A percentile compares a stretch with the other conserved stretches of the same genome.
These are phyloP conservation scores for Synanthedon tipuliformis DNA, from an alignment of 2,888 invertebrate genomes.

Conservation along the genomic window DNA sequence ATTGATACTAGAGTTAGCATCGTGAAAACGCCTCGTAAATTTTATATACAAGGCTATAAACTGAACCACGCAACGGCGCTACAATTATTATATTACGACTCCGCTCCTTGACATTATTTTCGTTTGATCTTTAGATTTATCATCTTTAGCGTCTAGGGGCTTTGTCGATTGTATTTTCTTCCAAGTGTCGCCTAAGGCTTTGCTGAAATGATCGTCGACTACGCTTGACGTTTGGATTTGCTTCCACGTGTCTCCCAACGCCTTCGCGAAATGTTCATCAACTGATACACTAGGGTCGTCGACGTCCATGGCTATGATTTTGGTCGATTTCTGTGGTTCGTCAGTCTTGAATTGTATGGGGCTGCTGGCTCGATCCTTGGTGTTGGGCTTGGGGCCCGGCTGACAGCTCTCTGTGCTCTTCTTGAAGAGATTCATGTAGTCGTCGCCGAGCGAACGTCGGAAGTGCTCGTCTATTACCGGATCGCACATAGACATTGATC, in stretches of 20 bases:
- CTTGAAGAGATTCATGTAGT: constrained; percentile 78
- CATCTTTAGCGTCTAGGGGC: constrained; percentile 30
- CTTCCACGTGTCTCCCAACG: constrained; percentile 86
- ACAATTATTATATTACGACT: constrained; percentile 51
- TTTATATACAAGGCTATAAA: constrained; percentile 40
- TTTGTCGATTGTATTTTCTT: constrained; percentile 75
- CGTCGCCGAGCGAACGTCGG: constrained; percentile 87
- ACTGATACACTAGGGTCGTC: constrained; percentile 75
- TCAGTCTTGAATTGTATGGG: constrained; percentile 56
- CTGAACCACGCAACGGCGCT: constrained; percentile 30
- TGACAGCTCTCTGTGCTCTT: constrained; percentile 47
- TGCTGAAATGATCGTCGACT: constrained; percentile 93
- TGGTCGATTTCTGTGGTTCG: constrained; percentile 43
- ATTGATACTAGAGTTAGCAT: constrained; percentile 48
- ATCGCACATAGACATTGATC: constrained; percentile 83
- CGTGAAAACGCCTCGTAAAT: constrained; percentile 50
- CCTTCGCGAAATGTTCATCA: constrained; percentile 93
- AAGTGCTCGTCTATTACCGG: constrained; percentile 97
- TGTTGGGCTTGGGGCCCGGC: constrained; percentile 50
- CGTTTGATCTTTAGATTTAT: constrained; percentile 47
- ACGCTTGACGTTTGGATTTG: constrained; percentile 74
- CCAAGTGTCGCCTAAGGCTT: constrained; percentile 90
- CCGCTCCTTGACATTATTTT: constrained; percentile 64
- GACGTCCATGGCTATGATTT: constrained; percentile 70
- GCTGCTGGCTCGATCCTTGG: constrained; percentile 61